Conservation (phyloP, 2,113 vertebrate species). For the Emydocephalus ijimae region DNA sequence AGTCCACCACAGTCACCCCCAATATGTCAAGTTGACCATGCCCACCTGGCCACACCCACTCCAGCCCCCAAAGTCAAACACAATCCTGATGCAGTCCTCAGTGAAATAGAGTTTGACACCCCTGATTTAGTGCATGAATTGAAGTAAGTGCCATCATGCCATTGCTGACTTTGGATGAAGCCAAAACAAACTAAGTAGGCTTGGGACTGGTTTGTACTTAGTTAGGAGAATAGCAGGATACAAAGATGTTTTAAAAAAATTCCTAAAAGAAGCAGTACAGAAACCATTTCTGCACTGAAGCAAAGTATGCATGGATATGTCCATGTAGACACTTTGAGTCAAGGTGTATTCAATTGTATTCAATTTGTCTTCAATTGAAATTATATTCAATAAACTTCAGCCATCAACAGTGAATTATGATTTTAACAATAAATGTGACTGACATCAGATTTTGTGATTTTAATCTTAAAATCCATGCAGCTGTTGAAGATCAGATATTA, state of each 20-base stretch:
- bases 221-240: not conserved
- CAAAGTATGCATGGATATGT: not conserved
- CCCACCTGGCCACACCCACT: too few relatives aligned
- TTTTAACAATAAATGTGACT: not conserved
- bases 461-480: not conserved
- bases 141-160: not conserved
- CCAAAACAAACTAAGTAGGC: not conserved
- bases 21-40: too few relatives aligned
- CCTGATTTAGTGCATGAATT: not conserved
- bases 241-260: not conserved
- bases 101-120: too few relatives aligned
- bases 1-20: too few relatives aligned
- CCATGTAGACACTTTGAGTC: not conserved
- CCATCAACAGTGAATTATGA: not conserved
- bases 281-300: not conserved
- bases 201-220: not conserved
- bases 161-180: not conserved
- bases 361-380: not conserved
- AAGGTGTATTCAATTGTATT: not conserved
- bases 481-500: not conserved
- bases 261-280: not conserved
- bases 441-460: not conserved
- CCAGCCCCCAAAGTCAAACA: too few relatives aligned
- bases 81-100: too few relatives aligned
- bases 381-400: not conserved